phyloP scores from a whole-genome alignment of 2,888 invertebrate genomes.

The Antitype chi region DNA sequence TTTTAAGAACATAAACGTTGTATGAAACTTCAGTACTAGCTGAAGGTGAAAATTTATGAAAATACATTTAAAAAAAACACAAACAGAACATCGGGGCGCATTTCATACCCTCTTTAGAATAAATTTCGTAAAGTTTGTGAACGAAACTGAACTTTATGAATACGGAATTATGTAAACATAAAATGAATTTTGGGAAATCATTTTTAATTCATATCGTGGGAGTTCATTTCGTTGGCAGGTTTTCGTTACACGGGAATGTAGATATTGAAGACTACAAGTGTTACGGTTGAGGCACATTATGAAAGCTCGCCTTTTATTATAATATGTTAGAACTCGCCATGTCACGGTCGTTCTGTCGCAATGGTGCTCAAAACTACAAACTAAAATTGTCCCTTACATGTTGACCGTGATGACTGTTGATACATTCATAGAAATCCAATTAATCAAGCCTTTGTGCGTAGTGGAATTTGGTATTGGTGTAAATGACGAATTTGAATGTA shows the following conservation, averaged over 20 bases:
- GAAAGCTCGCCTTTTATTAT: neutral
- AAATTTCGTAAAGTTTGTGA: conserved; percentile 37
- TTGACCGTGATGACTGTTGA: neutral
- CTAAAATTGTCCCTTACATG: too few species aligned
- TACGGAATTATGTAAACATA: conserved; percentile 53
- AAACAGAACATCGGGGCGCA: conserved; percentile 25
- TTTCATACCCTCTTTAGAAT: conserved; percentile 46
- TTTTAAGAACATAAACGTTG: neutral
- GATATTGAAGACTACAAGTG: neutral
- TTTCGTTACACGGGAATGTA: conserved; percentile 10
- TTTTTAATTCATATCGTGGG: conserved; percentile 48
- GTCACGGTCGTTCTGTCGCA: neutral
- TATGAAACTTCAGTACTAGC: conserved; percentile 1
- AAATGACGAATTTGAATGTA: too few species aligned
- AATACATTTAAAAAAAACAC: conserved; percentile 21
- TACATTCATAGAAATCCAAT: neutral
- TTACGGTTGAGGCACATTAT: neutral
- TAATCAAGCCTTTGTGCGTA: neutral
- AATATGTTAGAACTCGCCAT: neutral
- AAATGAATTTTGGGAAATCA: conserved; percentile 42
- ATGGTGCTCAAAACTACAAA: neutral
- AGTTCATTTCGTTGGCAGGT: conserved; percentile 51
- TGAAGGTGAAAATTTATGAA: conserved; percentile 22
- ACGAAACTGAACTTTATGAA: conserved; percentile 54
- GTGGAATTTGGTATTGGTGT: too few species aligned